These are phyloP conservation scores for Periparus ater DNA, from an alignment of 2,797 vertebrate species.

Conservation along the genomic window DNA sequence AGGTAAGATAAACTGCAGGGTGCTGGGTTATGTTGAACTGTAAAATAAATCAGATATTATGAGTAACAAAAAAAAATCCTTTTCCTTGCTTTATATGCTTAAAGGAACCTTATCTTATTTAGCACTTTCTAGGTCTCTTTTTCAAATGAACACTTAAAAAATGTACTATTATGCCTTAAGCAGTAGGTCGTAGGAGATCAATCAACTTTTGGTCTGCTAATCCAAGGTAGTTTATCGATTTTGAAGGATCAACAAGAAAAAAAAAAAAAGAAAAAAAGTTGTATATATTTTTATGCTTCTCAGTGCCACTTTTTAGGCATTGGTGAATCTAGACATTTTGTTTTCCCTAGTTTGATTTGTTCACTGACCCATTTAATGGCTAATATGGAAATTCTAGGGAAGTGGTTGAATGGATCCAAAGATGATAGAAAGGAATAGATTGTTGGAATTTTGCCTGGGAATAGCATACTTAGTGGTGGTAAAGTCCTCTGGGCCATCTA, in stretches of 20 bases:
- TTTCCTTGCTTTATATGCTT: not conserved
- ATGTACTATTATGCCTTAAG: not conserved
- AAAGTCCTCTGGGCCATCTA: not conserved
- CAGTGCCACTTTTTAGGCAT: not conserved
- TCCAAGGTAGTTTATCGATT: not conserved
- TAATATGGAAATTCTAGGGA: not conserved
- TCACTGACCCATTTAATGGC: not conserved
- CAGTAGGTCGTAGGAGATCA: not conserved
- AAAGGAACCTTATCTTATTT: not conserved
- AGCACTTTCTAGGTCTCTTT: not conserved
- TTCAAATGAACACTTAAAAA: not conserved
- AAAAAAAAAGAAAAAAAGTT: accelerated
- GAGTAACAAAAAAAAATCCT: not conserved
- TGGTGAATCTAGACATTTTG: accelerated
- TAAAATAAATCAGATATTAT: not conserved
- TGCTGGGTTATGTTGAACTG: not conserved
- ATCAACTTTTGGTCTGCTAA: not conserved
- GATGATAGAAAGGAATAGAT: not conserved
- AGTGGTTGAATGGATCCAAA: not conserved
- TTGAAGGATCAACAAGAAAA: not conserved
- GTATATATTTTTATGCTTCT: not conserved
- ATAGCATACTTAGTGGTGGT: not conserved
- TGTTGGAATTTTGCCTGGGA: not conserved
- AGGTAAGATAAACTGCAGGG: not conserved
- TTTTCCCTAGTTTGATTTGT: not conserved